A percentile compares a stretch with the other conserved stretches of the same genome.
Evolutionary conservation across 2,888 invertebrate genomes (phyloP).

Genomic region (Synanthedon myopaeformis): DNA sequence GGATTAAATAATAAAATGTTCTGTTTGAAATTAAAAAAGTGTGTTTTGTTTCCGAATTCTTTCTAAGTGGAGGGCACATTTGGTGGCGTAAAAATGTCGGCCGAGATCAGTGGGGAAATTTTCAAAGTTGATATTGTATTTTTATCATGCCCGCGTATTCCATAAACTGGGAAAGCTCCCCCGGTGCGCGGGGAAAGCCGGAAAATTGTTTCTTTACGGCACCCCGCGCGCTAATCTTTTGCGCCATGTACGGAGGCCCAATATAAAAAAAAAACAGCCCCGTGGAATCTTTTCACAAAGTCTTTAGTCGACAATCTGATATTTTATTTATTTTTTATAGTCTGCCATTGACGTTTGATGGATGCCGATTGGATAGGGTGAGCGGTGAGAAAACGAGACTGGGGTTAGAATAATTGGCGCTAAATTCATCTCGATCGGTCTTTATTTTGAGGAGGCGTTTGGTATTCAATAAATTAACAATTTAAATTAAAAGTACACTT

Average conservation of each 20-base stretch:
- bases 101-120: conserved; percentile 5
- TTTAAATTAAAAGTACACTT: background rate
- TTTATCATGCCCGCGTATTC: conserved; percentile 58
- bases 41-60: conserved; percentile 24
- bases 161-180: conserved; percentile 38
- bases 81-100: background rate
- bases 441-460: background rate
- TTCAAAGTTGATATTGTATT: conserved; percentile 24
- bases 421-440: conserved; percentile 11
- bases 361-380: conserved; percentile 32
- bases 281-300: conserved; percentile 22
- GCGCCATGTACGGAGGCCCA: conserved; percentile 14
- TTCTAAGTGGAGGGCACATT: background rate
- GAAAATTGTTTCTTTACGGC: conserved; percentile 69
- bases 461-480: background rate
- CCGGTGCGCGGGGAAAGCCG: conserved; percentile 41
- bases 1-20: conserved; percentile 71
- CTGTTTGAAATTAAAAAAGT: conserved; percentile 59
- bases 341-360: conserved; percentile 55
- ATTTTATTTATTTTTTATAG: conserved; percentile 61
- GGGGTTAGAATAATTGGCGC: conserved; percentile 36
- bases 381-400: conserved; percentile 15
- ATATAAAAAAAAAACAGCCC: conserved; percentile 10
- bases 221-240: conserved; percentile 61
- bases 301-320: conserved; percentile 39